A percentile compares a stretch with the other conserved stretches of the same genome.
These are phyloP conservation scores for Linurgus olivaceus DNA, from an alignment of 2,797 vertebrate species.

Conservation along the genomic window DNA sequence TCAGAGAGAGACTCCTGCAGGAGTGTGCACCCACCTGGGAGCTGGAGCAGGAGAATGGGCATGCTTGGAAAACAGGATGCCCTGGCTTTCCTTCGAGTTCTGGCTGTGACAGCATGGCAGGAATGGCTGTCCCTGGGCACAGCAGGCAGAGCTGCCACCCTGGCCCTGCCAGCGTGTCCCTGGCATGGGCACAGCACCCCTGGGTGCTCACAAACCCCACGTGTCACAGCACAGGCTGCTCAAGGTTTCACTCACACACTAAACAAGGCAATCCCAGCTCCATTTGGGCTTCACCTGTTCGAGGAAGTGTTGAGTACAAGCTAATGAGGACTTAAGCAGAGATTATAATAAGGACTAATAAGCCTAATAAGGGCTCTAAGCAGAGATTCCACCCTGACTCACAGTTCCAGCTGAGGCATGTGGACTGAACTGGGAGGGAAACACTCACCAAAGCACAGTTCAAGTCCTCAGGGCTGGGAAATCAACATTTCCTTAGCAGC, in stretches of 20 bases:
- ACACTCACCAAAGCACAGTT: not conserved
- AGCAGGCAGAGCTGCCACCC: not conserved
- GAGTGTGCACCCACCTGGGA: not conserved
- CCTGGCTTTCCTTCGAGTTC: not conserved
- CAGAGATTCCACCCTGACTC: not conserved
- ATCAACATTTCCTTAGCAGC: not conserved
- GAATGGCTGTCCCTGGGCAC: not conserved
- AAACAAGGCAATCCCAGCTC: not conserved
- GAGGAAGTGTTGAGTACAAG: not conserved
- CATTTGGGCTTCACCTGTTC: not conserved
- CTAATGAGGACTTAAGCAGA: not conserved
- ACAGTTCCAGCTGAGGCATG: not conserved
- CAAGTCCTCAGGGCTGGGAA: not conserved
- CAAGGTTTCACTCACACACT: not conserved
- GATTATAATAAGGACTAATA: too few species aligned
- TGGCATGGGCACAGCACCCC: not conserved
- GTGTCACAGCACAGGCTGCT: not conserved
- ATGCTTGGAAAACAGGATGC: not conserved
- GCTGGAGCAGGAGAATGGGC: not conserved
- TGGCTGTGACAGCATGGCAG: not conserved
- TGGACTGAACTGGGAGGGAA: not conserved
- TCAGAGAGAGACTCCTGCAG: not conserved
- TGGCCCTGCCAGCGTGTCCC: not conserved
- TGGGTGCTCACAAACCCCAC: not conserved
- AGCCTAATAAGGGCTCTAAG: not conserved